Base-by-base conservation (phyloP, 2,888 invertebrate genomes). In the Drosophila demipolita region DNA sequence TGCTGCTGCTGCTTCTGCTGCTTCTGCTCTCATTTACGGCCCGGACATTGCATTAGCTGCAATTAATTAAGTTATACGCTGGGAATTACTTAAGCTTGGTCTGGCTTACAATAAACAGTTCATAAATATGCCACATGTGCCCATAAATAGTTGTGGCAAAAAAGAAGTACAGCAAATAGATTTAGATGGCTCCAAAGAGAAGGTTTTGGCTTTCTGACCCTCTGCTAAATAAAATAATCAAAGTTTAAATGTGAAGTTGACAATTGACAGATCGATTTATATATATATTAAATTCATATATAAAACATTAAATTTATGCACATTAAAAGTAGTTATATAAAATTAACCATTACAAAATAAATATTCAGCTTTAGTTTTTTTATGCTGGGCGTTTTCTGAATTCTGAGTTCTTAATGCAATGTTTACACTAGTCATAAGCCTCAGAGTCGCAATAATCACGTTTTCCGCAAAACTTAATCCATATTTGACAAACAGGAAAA, bases 31-130 rank as follows among this genome's bases (percentile, higher is more conserved):
- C 55, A 63, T 78, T 57, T 49, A 36, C 57, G 69, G 59, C 33
- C 35, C 53, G 79, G 71, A 75, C 75, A 83, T 67, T 80, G 74
- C 90, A 86, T 86, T 86, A 86, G 90, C 86, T 76, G 79, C 90
- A 87, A 89, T 86, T 86, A 86, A 89, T 86, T 86, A 90, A 81
- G 77, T 86, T 90, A 76, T 77, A 63, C 77, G 53, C 88, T 66
- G 88, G 78, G 83, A 76, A 84, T 84, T 87, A 78, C 79, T 70
- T 78, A 74, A 81, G 82, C 82, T 62, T 72, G 64, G 64, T 52
- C 63, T 65, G 73, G 69, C 74, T 80, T 45, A 81, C 65, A 86
- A 70, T 89, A 83, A 85, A 89, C 85, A 89, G 85, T 75, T 89
- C 90, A 85, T 85, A 83, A 85, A 85, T 72, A 71, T 67, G 65